Percentiles rank a stretch among this genome's conserved stretches.
phyloP scores from a whole-genome alignment of 2,888 invertebrate species.

The Plutella xylostella region DNA sequence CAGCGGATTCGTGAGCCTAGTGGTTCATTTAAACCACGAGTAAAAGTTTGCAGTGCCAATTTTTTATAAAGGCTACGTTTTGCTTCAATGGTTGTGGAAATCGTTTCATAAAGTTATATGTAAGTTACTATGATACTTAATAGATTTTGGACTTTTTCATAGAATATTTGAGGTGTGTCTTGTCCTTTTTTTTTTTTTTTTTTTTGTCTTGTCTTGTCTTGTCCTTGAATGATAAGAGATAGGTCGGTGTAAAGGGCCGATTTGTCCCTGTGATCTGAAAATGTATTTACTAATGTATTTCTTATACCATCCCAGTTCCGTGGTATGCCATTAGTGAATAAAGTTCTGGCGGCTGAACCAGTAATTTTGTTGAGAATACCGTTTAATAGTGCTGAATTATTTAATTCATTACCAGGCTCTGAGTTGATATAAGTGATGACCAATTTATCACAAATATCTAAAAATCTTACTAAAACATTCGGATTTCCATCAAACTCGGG shows the following conservation, averaged over 20 bases:
- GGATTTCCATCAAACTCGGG: too few relatives aligned
- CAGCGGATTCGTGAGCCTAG: slow-evolving; percentile 22
- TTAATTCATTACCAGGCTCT: background rate
- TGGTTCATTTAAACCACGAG: slow-evolving; percentile 13
- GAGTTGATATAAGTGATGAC: background rate
- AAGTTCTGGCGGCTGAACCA: background rate
- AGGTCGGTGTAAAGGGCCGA: slow-evolving; percentile 22
- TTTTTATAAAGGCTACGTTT: background rate
- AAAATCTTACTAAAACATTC: background rate
- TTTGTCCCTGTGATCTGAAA: slow-evolving; percentile 21
- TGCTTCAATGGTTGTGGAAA: background rate
- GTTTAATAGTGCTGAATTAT: background rate
- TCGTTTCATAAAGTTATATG: background rate
- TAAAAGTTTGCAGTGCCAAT: background rate
- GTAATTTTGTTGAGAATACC: slow-evolving; percentile 1
- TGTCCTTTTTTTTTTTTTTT: too few relatives aligned
- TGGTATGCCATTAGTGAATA: background rate
- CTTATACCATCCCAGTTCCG: slow-evolving; percentile 1
- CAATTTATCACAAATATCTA: background rate
- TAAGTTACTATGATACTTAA: slow-evolving; percentile 9
- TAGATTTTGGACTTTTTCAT: slow-evolving; percentile 10
- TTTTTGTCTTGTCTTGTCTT: too few relatives aligned
- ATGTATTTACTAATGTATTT: slow-evolving; percentile 20
- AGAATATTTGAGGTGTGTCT: slow-evolving; percentile 17
- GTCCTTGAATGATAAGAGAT: slow-evolving; percentile 17